These are phyloP conservation scores for Cyanistes caeruleus DNA, from an alignment of 2,113 vertebrate genomes.

Conservation along the genomic window DNA sequence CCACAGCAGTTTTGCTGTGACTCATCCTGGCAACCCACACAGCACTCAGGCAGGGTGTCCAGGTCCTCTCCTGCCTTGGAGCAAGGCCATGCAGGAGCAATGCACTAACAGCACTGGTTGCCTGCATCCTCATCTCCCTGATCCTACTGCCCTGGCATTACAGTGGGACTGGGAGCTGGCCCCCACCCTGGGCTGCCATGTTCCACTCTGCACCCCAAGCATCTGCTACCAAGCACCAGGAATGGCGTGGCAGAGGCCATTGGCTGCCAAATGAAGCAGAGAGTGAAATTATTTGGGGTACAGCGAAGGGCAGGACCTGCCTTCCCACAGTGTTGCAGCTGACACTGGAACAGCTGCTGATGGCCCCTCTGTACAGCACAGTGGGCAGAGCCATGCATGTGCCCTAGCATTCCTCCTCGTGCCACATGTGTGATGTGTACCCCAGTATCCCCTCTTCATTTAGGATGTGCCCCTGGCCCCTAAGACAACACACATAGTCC, in stretches of 20 bases:
- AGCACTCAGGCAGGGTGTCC: neutral
- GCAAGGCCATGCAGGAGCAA: neutral
- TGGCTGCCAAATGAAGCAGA: neutral
- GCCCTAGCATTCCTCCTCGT: neutral
- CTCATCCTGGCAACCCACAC: slow-evolving; percentile 9
- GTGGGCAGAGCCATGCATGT: rapidly evolving
- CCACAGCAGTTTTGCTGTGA: neutral
- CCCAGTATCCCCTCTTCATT: neutral
- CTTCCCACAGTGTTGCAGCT: rapidly evolving
- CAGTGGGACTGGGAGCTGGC: neutral
- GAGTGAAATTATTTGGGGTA: neutral
- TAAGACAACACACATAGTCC: neutral
- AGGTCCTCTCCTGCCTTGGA: neutral
- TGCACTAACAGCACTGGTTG: neutral
- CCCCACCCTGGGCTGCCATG: neutral
- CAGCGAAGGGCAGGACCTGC: rapidly evolving
- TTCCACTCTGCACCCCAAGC: too few relatives aligned
- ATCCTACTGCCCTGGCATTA: neutral
- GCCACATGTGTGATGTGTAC: rapidly evolving
- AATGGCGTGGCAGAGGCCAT: neutral
- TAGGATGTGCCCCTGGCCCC: neutral
- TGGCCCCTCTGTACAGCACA: neutral
- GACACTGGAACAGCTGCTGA: neutral
- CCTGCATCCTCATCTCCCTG: neutral
- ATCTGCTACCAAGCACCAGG: neutral